Evolutionary conservation across 2,797 vertebrate species (phyloP).

Genomic region (Spatula clypeata): DNA sequence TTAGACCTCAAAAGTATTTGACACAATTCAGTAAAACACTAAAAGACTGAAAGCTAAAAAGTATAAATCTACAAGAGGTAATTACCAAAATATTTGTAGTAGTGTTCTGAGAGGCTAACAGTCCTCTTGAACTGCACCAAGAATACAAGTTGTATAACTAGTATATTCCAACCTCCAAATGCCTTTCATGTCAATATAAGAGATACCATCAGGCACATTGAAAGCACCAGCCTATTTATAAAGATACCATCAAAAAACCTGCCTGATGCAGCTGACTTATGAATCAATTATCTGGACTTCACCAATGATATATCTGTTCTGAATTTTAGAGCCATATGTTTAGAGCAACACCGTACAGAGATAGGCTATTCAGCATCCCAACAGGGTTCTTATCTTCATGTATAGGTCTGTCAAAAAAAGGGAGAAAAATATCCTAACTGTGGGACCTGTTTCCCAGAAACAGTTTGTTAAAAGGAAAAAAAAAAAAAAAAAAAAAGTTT

Average conservation of each 20-base stretch:
- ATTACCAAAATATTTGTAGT: neutral
- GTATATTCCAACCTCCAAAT: slow-evolving; percentile 84
- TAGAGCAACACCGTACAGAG: slow-evolving; percentile 70
- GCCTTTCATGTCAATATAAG: slow-evolving; percentile 83
- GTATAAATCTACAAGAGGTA: neutral
- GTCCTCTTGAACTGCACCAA: neutral
- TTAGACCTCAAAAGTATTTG: neutral
- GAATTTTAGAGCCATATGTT: slow-evolving; percentile 82
- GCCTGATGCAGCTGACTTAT: slow-evolving; percentile 84
- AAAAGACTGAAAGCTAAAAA: neutral
- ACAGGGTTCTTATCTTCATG: slow-evolving; percentile 78
- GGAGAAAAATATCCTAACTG: slow-evolving; percentile 53
- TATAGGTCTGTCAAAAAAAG: slow-evolving; percentile 70
- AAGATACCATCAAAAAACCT: slow-evolving; percentile 86
- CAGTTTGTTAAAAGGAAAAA: neutral
- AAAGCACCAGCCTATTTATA: slow-evolving; percentile 83
- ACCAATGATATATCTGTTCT: slow-evolving; percentile 80
- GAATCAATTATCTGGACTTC: slow-evolving; percentile 85
- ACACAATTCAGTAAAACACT: neutral
- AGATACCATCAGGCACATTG: slow-evolving; percentile 83
- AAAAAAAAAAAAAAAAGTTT: neutral
- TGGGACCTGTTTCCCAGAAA: neutral
- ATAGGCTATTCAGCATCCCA: slow-evolving; percentile 80
- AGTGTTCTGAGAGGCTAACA: slow-evolving; percentile 30
- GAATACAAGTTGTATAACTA: slow-evolving; percentile 57